Evolutionary conservation across 2,113 vertebrate species (phyloP).

Genomic region (Sorex araneus): DNA sequence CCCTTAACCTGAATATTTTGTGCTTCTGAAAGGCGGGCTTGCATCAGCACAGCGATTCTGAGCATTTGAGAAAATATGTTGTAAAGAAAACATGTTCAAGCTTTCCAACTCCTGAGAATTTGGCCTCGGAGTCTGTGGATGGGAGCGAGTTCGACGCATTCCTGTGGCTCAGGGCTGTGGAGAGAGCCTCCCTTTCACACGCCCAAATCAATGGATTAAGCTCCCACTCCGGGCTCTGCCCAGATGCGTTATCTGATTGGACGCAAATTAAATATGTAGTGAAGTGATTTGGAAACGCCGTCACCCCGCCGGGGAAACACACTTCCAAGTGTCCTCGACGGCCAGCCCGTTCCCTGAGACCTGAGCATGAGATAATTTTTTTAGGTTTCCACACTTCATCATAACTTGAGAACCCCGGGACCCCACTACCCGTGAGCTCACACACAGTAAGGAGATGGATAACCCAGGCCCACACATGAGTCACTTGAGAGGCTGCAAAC

Average conservation of each 20-base stretch:
- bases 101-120: constrained; percentile 3
- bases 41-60: no score
- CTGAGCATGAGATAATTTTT: neutral
- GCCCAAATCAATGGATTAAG: neutral
- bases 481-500: rapidly evolving
- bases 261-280: constrained; percentile 51
- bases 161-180: neutral
- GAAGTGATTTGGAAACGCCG: constrained; percentile 30
- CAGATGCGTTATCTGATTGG: constrained; percentile 29
- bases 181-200: neutral
- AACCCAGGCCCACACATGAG: neutral
- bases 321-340: neutral
- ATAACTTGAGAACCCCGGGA: neutral
- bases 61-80: no score
- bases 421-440: neutral
- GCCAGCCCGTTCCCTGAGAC: neutral
- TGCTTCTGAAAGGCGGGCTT: no score
- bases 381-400: constrained; percentile 1
- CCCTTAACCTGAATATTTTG: no score
- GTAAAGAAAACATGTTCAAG: neutral
- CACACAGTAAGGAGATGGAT: rapidly evolving
- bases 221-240: neutral
- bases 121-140: constrained; percentile 8
- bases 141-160: constrained; percentile 35
- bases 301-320: constrained; percentile 4